Percentiles rank a stretch among this genome's conserved stretches.
phyloP scores from a whole-genome alignment of 2,888 invertebrate species.

The Limulus polyphemus region DNA sequence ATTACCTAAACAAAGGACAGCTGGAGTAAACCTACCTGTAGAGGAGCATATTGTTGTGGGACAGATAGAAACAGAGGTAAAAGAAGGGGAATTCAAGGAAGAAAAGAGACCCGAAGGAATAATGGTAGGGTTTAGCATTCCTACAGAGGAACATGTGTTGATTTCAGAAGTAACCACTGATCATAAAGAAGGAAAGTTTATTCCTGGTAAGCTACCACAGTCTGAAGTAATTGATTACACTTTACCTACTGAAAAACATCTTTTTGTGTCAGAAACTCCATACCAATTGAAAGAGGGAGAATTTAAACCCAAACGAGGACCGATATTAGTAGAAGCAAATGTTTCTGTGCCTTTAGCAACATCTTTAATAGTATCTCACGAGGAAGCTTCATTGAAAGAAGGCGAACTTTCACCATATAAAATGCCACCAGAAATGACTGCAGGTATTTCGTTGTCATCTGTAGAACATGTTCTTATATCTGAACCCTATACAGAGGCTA shows the following conservation, averaged over 20 bases:
- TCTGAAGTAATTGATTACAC: slow-evolving; percentile 11
- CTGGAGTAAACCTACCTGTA: slow-evolving; percentile 5
- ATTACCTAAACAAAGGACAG: slow-evolving; percentile 12
- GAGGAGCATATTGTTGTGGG: slow-evolving; percentile 17
- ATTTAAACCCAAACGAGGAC: slow-evolving; percentile 15
- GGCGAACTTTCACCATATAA: slow-evolving; percentile 8
- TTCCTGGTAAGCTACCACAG: slow-evolving; percentile 5
- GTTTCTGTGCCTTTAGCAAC: slow-evolving; percentile 16
- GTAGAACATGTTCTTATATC: slow-evolving; percentile 18
- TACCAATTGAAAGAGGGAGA: slow-evolving; percentile 20
- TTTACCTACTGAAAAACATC: slow-evolving; percentile 22
- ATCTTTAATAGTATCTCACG: slow-evolving; percentile 13
- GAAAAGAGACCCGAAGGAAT: slow-evolving; percentile 11
- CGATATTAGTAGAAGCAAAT: slow-evolving; percentile 5
- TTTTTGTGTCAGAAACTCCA: slow-evolving; percentile 20
- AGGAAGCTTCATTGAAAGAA: slow-evolving; percentile 10
- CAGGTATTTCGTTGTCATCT: slow-evolving; percentile 13
- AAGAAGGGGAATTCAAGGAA: slow-evolving; percentile 19
- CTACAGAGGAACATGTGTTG: slow-evolving; percentile 22
- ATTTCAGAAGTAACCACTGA: slow-evolving; percentile 17
- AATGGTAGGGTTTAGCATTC: slow-evolving; percentile 13
- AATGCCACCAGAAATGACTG: slow-evolving; percentile 9
- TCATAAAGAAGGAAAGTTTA: slow-evolving; percentile 7
- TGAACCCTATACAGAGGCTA: slow-evolving; percentile 9
- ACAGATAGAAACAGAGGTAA: slow-evolving; percentile 18